These are phyloP conservation scores for Panopea generosa DNA, from an alignment of 2,888 invertebrate genomes.

Conservation along the genomic window DNA sequence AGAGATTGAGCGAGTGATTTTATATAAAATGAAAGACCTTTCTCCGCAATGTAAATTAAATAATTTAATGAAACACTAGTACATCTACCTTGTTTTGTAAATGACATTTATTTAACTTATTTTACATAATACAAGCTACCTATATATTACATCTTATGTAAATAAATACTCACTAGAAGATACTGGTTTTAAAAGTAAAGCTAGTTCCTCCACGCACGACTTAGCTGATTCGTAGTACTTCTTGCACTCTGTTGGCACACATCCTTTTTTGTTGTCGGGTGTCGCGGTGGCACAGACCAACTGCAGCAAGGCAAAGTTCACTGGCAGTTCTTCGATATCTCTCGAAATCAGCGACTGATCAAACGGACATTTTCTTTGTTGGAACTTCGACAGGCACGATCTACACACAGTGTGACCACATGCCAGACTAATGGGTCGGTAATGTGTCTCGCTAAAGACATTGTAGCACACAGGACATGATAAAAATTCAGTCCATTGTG, in stretches of 20 bases:
- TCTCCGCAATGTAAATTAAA: no score
- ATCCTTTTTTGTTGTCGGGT: slow-evolving; percentile 79
- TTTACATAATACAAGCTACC: no score
- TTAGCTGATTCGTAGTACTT: slow-evolving; percentile 88
- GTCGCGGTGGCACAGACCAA: slow-evolving; percentile 88
- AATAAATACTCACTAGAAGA: slow-evolving; percentile 70
- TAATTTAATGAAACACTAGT: no score
- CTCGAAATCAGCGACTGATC: slow-evolving; percentile 91
- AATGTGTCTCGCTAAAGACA: slow-evolving; percentile 93
- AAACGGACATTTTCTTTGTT: slow-evolving; percentile 96
- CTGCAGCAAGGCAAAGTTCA: slow-evolving; percentile 95
- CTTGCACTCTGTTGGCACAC: slow-evolving; percentile 52
- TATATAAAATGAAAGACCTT: no score
- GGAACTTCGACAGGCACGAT: slow-evolving; percentile 94
- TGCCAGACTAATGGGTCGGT: slow-evolving; percentile 92
- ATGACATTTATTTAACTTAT: no score
- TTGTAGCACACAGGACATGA: slow-evolving; percentile 98
- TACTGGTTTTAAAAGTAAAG: slow-evolving; percentile 94
- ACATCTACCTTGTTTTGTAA: no score
- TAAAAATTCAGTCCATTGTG: slow-evolving; percentile 96
- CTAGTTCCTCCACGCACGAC: slow-evolving; percentile 94
- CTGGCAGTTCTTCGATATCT: slow-evolving; percentile 91
- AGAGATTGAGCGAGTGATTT: no score
- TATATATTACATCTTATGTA: no score
- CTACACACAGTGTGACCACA: slow-evolving; percentile 98